Percentiles rank a stretch among this genome's conserved stretches.
These are phyloP conservation scores for Arizona elegans DNA, from an alignment of 2,113 vertebrate genomes.

Conservation along the genomic window DNA sequence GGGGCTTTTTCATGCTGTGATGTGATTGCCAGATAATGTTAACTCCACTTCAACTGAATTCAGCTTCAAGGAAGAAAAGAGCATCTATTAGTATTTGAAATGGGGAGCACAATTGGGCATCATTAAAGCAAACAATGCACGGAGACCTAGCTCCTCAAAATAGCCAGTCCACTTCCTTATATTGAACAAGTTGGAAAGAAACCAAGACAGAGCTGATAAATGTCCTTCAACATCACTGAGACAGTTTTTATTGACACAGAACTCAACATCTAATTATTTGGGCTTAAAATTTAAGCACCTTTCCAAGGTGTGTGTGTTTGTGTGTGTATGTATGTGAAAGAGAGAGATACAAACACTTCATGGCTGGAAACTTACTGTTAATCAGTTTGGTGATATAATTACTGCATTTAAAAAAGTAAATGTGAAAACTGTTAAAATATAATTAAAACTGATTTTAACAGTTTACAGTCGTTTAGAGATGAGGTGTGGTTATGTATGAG, in stretches of 20 bases:
- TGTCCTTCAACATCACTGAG: not conserved
- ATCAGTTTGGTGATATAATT: not conserved
- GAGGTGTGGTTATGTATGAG: not conserved
- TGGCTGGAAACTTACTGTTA: rapidly evolving
- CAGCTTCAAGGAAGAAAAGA: not conserved
- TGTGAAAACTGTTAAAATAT: not conserved
- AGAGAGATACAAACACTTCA: not conserved
- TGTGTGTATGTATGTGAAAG: not conserved
- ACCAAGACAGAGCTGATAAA: not conserved
- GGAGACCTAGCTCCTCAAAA: not conserved
- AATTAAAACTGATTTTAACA: not conserved
- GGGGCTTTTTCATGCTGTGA: slow-evolving; percentile 29
- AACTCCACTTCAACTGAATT: not conserved
- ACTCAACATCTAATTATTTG: not conserved
- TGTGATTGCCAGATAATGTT: not conserved
- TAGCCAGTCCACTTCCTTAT: not conserved
- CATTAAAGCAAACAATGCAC: not conserved
- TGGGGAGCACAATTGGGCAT: not conserved
- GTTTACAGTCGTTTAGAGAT: not conserved
- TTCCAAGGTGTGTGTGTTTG: not conserved
- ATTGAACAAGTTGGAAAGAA: not conserved
- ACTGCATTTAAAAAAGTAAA: not conserved
- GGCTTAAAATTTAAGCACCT: not conserved
- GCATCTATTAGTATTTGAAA: not conserved
- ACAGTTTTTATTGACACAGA: not conserved